A percentile compares a stretch with the other conserved stretches of the same genome.
phyloP scores from a whole-genome alignment of 2,888 invertebrate genomes.

The Drosophila diplacantha region DNA sequence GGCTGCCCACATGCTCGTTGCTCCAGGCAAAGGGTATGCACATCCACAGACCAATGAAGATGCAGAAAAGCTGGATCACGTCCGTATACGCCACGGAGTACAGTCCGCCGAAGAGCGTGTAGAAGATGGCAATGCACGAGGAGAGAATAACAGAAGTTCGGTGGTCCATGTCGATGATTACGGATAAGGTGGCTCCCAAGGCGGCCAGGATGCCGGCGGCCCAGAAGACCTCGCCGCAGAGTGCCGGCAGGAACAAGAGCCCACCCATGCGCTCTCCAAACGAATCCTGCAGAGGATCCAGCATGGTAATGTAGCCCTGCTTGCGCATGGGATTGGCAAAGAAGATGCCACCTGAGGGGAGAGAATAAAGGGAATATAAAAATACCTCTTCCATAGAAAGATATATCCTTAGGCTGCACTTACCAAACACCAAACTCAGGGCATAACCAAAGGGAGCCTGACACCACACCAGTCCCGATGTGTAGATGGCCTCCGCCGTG shows the following conservation, averaged over 20 bases:
- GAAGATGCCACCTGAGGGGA: constrained; percentile 90
- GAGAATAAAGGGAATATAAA: neutral
- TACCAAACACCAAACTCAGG: constrained; percentile 94
- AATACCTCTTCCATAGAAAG: neutral
- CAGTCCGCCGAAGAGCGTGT: constrained; percentile 97
- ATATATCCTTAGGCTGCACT: constrained; percentile 65
- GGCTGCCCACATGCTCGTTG: constrained; percentile 89
- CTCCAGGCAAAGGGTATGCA: constrained; percentile 97
- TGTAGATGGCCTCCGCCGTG: constrained; percentile 97
- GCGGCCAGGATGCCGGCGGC: constrained; percentile 98
- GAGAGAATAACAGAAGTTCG: constrained; percentile 95
- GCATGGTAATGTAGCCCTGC: constrained; percentile 98
- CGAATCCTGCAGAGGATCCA: constrained; percentile 97
- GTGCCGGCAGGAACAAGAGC: constrained; percentile 94
- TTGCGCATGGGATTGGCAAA: constrained; percentile 99
- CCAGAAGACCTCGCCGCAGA: constrained; percentile 99
- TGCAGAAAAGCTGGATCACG: constrained; percentile 98
- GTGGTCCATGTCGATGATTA: constrained; percentile 97
- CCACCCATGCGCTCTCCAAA: constrained; percentile 99
- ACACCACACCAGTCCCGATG: constrained; percentile 95
- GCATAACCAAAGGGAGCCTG: constrained; percentile 99
- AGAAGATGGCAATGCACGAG: constrained; percentile 96
- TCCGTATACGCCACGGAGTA: constrained; percentile 99
- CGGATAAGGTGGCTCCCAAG: constrained; percentile 95
- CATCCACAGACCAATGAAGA: constrained; percentile 98